Percentiles rank a stretch among this genome's conserved stretches.
Conservation (phyloP, 2,888 invertebrate species). For the Ectropis crepuscularia region DNA sequence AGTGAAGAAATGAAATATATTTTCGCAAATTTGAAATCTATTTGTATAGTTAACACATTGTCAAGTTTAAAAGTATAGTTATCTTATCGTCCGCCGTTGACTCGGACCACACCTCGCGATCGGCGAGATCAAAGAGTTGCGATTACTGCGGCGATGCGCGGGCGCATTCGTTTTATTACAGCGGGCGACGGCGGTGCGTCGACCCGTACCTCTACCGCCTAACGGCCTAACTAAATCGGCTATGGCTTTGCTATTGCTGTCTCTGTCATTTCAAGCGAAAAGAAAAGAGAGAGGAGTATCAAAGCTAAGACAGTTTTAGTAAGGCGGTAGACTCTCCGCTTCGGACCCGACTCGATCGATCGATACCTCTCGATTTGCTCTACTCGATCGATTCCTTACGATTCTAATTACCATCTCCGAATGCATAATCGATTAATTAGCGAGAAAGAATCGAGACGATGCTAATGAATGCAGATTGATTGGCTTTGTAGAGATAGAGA, state of each 20-base stretch:
- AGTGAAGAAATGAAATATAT: too few species aligned
- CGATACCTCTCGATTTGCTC: slow-evolving; percentile 21
- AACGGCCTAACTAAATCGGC: too few species aligned
- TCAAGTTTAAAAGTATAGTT: slow-evolving; percentile 6
- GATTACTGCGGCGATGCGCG: slow-evolving; percentile 69
- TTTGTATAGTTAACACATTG: neutral
- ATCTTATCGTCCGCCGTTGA: neutral
- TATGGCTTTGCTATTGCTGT: too few species aligned
- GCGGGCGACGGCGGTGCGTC: slow-evolving; percentile 32
- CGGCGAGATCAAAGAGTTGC: slow-evolving; percentile 72
- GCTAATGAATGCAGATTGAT: slow-evolving; percentile 12
- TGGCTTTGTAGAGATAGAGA: neutral
- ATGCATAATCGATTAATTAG: slow-evolving; percentile 30
- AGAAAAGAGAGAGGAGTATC: too few species aligned
- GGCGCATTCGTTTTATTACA: slow-evolving; percentile 53
- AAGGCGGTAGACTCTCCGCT: slow-evolving; percentile 10
- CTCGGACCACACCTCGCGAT: slow-evolving; percentile 23
- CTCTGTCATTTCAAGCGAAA: too few species aligned
- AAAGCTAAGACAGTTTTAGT: too few species aligned
- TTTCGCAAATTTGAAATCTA: neutral
- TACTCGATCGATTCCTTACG: slow-evolving; percentile 14
- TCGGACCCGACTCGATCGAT: slow-evolving; percentile 10
- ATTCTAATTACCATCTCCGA: slow-evolving; percentile 20
- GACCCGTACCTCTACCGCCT: too few species aligned
- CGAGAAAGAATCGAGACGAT: slow-evolving; percentile 20